A percentile compares a stretch with the other conserved stretches of the same genome.
Conservation (phyloP, 2,113 vertebrate species). For the Mustelus asterias region DNA sequence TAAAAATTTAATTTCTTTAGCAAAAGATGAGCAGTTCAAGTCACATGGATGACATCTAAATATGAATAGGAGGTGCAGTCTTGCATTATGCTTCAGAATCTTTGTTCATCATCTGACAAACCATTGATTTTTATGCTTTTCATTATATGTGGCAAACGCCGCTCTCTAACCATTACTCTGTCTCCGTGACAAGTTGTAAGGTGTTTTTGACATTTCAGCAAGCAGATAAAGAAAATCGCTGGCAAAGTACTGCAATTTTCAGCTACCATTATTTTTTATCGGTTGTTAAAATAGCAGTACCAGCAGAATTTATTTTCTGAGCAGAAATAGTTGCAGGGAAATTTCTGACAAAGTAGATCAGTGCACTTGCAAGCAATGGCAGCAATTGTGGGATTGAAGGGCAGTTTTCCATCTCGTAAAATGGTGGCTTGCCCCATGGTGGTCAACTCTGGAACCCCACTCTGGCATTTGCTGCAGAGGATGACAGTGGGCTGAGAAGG, state of each 20-base stretch:
- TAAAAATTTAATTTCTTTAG: neutral
- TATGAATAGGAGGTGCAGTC: neutral
- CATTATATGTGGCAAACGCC: neutral
- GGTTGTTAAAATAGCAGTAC: conserved; percentile 1
- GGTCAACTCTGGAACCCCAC: neutral
- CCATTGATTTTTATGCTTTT: conserved; percentile 14
- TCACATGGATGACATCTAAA: neutral
- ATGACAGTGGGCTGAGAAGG: neutral
- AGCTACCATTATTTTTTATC: conserved; percentile 22
- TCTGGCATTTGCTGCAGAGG: neutral
- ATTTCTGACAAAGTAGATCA: neutral
- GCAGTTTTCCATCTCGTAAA: neutral
- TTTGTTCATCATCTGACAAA: neutral
- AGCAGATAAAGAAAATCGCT: neutral
- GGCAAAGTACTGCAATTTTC: conserved; percentile 16
- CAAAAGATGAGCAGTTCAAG: neutral
- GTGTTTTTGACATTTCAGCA: conserved; percentile 27
- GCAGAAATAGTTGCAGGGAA: neutral
- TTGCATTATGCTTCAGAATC: neutral
- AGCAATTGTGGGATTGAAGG: neutral
- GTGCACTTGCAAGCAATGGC: neutral
- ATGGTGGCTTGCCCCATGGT: too few species aligned
- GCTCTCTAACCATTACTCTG: neutral
- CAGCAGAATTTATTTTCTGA: conserved; percentile 11
- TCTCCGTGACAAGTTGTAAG: conserved; percentile 2